These are phyloP conservation scores for Crematogaster levior DNA, from an alignment of 2,888 invertebrate genomes.

Conservation along the genomic window DNA sequence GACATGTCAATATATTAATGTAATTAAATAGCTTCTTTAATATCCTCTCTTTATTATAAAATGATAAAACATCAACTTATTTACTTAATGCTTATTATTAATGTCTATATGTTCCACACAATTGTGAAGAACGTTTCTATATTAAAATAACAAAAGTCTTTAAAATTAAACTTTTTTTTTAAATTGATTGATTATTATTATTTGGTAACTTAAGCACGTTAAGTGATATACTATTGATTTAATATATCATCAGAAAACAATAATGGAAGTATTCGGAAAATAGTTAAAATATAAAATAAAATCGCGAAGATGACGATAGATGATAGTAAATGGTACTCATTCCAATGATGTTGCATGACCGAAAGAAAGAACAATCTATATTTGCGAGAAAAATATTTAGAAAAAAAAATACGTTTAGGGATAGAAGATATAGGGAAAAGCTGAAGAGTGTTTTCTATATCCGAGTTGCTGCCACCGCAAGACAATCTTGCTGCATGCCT, in stretches of 20 bases:
- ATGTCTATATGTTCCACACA: neutral
- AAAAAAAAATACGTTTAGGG: constrained; percentile 46
- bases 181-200: neutral
- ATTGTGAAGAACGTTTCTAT: neutral
- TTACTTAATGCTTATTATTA: neutral
- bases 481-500: constrained; percentile 74
- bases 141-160: neutral
- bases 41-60: neutral
- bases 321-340: neutral
- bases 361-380: constrained; percentile 63
- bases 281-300: neutral
- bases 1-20: neutral
- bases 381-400: constrained; percentile 59
- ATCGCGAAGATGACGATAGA: neutral
- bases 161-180: neutral
- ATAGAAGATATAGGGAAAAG: constrained; percentile 63
- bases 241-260: neutral
- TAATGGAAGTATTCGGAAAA: neutral
- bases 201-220: neutral
- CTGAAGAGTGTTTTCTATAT: constrained; percentile 58
- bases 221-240: neutral
- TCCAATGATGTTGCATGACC: neutral
- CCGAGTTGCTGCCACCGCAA: constrained; percentile 56
- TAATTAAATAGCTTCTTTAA: constrained; percentile 1
- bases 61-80: neutral